Percentiles rank a stretch among this genome's conserved stretches.
Evolutionary conservation across 2,113 vertebrate species (phyloP).

Genomic region (Erythrocercus mccallii): DNA sequence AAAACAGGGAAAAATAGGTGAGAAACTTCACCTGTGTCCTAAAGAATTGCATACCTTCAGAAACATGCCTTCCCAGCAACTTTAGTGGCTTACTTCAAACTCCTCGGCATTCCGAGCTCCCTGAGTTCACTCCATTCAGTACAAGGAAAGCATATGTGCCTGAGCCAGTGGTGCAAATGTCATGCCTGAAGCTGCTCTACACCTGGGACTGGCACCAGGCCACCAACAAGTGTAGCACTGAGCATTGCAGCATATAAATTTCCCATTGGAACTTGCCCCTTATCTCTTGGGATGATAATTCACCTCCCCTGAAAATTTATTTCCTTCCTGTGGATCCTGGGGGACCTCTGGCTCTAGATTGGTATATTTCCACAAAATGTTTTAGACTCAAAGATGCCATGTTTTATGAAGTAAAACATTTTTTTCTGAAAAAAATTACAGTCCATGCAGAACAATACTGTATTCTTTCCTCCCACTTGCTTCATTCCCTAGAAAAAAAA

Average conservation of each 20-base stretch:
- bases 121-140: not conserved
- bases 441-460: not conserved
- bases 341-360: not conserved
- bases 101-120: not conserved
- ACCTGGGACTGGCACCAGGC: not conserved
- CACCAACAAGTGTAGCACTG: not conserved
- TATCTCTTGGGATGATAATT: not conserved
- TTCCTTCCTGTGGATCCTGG: not conserved
- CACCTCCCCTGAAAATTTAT: not conserved
- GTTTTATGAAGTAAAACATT: not conserved
- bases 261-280: not conserved
- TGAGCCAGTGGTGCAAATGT: not conserved
- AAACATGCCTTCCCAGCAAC: not conserved
- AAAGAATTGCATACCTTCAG: not conserved
- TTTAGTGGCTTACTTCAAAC: not conserved
- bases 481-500: slow-evolving; percentile 17
- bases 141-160: not conserved
- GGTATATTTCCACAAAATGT: not conserved
- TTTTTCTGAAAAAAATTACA: not conserved
- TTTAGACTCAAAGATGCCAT: not conserved
- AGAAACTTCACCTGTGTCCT: not conserved
- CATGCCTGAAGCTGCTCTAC: not conserved
- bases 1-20: not conserved
- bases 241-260: not conserved
- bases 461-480: slow-evolving; percentile 18